Evolutionary conservation across 64 coral and sea anemone species (phyloP).

Genomic region (Actinia tenebrosa): DNA sequence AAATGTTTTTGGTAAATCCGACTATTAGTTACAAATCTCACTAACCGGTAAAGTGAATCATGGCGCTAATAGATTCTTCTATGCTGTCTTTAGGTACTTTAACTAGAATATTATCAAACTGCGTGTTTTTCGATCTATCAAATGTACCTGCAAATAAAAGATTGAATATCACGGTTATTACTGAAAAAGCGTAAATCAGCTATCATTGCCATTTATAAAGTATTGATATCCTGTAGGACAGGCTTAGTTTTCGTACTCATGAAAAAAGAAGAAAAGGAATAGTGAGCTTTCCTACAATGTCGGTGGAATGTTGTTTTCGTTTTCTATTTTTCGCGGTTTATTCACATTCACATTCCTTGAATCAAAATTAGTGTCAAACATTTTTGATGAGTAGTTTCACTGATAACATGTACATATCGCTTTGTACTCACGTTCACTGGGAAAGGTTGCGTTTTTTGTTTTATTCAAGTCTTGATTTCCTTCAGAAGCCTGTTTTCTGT

Average conservation of each 20-base stretch:
- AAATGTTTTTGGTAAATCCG: too few species aligned
- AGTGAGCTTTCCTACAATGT: too few species aligned
- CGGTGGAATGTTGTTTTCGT: too few species aligned
- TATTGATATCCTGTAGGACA: too few species aligned
- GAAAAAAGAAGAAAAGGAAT: too few species aligned
- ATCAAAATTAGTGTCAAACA: too few species aligned
- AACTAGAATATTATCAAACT: conserved; percentile 66
- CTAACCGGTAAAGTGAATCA: conserved; percentile 72
- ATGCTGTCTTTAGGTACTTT: conserved; percentile 44
- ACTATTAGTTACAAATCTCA: not conserved
- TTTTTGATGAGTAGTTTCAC: too few species aligned
- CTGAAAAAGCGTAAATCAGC: not conserved
- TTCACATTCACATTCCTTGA: too few species aligned
- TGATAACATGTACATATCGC: too few species aligned
- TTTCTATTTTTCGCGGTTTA: too few species aligned
- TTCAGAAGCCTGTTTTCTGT: not conserved
- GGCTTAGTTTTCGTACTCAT: too few species aligned
- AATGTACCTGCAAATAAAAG: conserved; percentile 19
- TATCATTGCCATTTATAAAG: not conserved
- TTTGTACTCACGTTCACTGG: not conserved
- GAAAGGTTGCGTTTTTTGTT: not conserved
- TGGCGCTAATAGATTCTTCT: conserved; percentile 64
- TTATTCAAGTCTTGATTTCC: not conserved
- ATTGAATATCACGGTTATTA: not conserved
- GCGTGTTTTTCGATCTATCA: conserved; percentile 33